A percentile compares a stretch with the other conserved stretches of the same genome.
phyloP scores from a whole-genome alignment of 2,113 vertebrate genomes.

The Micronycteris hirsuta region DNA sequence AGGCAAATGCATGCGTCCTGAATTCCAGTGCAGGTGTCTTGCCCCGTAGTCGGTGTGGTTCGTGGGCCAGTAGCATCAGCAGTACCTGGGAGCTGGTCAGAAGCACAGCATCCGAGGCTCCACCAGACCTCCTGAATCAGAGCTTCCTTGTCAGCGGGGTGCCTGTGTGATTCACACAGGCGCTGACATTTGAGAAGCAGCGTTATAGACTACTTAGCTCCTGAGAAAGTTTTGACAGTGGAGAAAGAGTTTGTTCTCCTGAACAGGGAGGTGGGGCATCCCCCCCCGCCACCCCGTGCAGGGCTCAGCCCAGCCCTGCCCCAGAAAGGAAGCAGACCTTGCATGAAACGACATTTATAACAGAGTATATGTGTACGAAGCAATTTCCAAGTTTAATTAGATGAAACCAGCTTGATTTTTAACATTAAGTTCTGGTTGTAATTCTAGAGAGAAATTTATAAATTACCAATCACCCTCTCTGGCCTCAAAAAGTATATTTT shows the following conservation, averaged over 20 bases:
- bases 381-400: conserved; percentile 69
- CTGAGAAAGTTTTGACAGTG: neutral
- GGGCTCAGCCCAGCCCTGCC: neutral
- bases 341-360: conserved; percentile 35
- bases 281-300: neutral
- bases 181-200: neutral
- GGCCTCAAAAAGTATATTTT: conserved; percentile 6
- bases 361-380: conserved; percentile 44
- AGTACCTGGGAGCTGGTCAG: neutral
- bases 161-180: neutral
- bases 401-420: conserved; percentile 65
- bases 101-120: neutral
- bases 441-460: conserved; percentile 53
- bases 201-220: neutral
- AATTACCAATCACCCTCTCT: conserved; percentile 47
- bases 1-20: neutral
- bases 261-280: neutral
- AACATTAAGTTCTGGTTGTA: conserved; percentile 50
- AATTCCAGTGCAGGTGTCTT: neutral
- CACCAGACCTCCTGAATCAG: neutral
- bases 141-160: neutral
- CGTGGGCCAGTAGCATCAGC: too few species aligned
- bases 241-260: neutral
- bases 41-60: neutral
- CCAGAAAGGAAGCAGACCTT: neutral